Conservation (phyloP, 64 coral and sea anemone species). For the Dendrophyllia cribrosa region DNA sequence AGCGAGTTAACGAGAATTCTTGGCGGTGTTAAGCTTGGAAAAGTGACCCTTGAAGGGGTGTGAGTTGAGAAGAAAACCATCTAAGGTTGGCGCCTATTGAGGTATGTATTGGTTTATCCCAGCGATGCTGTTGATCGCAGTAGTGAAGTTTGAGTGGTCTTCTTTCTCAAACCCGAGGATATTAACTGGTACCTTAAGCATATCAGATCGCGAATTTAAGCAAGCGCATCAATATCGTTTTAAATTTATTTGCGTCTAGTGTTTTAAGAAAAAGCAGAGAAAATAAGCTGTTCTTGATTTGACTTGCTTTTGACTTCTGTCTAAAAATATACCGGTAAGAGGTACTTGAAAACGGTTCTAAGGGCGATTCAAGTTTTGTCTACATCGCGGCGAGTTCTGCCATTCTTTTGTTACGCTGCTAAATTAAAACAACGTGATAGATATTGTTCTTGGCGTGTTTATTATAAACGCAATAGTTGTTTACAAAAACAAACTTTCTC, state of each 20-base stretch:
- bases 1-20: conserved; percentile 13
- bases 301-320: neutral
- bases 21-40: neutral
- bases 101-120: neutral
- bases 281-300: neutral
- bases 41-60: neutral
- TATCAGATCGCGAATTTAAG: neutral
- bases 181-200: neutral
- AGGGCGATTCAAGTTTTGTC: conserved; percentile 18
- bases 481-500: neutral
- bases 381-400: neutral
- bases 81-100: neutral
- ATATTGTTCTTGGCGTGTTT: neutral
- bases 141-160: neutral
- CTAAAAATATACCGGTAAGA: conserved; percentile 1
- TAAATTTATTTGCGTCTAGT: neutral
- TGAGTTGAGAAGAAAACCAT: neutral
- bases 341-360: neutral
- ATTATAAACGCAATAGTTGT: neutral
- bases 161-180: neutral
- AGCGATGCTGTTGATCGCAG: neutral
- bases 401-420: neutral
- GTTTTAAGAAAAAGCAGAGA: neutral
- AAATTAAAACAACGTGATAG: neutral
- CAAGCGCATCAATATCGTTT: neutral